Percentiles rank a stretch among this genome's conserved stretches.
Conservation (phyloP, 1,140 invertebrate genomes). For the Prorops nasuta region DNA sequence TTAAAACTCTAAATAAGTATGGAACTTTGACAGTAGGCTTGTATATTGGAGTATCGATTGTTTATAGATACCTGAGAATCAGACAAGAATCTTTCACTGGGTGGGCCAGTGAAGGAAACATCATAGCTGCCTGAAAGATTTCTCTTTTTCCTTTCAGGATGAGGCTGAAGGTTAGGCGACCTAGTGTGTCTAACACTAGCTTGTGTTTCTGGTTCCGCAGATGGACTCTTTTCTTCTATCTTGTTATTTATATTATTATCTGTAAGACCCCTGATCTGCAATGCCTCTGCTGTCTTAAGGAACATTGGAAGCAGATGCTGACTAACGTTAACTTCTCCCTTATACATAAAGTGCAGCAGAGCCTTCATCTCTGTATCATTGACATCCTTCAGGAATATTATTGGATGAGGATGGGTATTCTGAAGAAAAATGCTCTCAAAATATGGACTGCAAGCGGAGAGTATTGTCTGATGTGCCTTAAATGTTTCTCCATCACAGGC, state of each 20-base stretch:
- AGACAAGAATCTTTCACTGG: conserved; percentile 63
- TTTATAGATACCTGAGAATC: conserved; percentile 65
- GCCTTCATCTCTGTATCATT: conserved; percentile 84
- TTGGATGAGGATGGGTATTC: conserved; percentile 87
- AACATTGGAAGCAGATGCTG: conserved; percentile 85
- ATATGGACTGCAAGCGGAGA: conserved; percentile 92
- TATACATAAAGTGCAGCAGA: conserved; percentile 87
- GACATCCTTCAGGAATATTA: conserved; percentile 89
- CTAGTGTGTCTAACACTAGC: conserved; percentile 39
- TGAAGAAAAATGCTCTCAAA: conserved; percentile 91
- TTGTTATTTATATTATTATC: conserved; percentile 70
- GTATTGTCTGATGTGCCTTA: conserved; percentile 90
- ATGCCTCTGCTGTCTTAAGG: conserved; percentile 85
- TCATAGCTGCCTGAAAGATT: conserved; percentile 70
- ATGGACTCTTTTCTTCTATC: conserved; percentile 45
- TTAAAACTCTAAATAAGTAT: too few species aligned
- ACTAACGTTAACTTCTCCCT: conserved; percentile 85
- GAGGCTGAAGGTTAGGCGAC: conserved; percentile 44
- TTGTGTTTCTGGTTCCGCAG: conserved; percentile 46
- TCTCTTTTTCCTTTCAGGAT: conserved; percentile 67
- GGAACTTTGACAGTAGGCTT: too few species aligned
- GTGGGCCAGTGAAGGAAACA: conserved; percentile 64
- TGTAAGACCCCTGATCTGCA: conserved; percentile 86
- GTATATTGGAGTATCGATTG: too few species aligned
- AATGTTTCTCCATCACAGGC: conserved; percentile 89